phyloP scores from a whole-genome alignment of 1,140 invertebrate genomes.

The Euglossa dilemma region DNA sequence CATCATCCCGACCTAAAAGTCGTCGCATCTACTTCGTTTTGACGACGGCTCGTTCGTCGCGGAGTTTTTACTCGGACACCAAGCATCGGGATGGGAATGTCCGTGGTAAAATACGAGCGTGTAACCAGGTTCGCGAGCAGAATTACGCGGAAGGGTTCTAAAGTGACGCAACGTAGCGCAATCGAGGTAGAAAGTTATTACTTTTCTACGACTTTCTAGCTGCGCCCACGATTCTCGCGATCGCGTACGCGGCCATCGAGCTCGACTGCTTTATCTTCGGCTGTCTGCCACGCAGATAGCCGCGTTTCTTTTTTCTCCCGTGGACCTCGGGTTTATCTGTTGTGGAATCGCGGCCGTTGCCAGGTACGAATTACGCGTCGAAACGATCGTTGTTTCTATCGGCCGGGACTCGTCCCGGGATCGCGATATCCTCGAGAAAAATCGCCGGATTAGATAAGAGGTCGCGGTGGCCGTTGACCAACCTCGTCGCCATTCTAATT shows the following conservation, averaged over 20 bases:
- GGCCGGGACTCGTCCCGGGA: neutral
- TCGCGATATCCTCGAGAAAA: neutral
- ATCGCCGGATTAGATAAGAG: neutral
- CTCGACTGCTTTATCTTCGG: slow-evolving; percentile 17
- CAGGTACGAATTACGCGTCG: neutral
- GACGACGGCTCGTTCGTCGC: too few relatives aligned
- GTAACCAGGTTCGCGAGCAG: too few relatives aligned
- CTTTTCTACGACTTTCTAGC: slow-evolving; percentile 50
- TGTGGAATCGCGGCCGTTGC: neutral
- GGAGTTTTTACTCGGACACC: neutral
- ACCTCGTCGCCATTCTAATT: neutral
- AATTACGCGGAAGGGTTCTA: slow-evolving; percentile 19
- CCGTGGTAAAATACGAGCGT: neutral
- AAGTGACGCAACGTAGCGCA: slow-evolving; percentile 15
- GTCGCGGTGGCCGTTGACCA: neutral
- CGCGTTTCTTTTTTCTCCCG: neutral
- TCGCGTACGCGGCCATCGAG: slow-evolving; percentile 7
- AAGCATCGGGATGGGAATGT: neutral
- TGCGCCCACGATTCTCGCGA: slow-evolving; percentile 48
- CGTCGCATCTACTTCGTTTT: too few relatives aligned
- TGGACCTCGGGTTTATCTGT: slow-evolving; percentile 14
- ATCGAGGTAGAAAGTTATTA: slow-evolving; percentile 52
- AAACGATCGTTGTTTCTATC: neutral
- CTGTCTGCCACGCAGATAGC: neutral
- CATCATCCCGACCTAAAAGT: too few relatives aligned